Base-by-base conservation (phyloP, 2,888 invertebrate species). In the Phyllotreta cruciferae region DNA sequence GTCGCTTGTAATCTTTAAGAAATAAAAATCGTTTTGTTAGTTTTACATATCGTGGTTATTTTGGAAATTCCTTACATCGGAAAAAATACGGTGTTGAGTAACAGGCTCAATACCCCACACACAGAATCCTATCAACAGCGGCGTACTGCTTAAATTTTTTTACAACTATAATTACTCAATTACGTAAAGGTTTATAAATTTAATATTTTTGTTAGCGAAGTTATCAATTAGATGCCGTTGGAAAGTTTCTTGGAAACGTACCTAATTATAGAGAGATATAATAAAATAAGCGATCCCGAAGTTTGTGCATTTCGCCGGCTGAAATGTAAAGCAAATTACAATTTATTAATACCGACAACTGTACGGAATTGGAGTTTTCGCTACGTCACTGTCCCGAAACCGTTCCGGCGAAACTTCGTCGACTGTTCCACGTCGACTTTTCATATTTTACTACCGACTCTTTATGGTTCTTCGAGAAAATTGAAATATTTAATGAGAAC, bases 401-500 rank as follows among this genome's bases (percentile, higher is more conserved):
- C 53, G 41, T 14, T 56, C 52, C 53, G 52, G 56, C 56, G 24
- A 56, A 60, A 56, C 35, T 62, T 62, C 57, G 50, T 56, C 56
- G 38, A 45, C 50, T 71, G 71, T 71, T 74, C 70, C 71, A 72
- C 66, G 70, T 56, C 39, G 49, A 70, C 71, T 66, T 71, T 71
- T 63, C 72, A 70, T 72, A 70, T 72, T 77, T 76, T 77, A 77
- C 69, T 71, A 68, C 66, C 66, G 38, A 62, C 66, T 60, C 71
- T 69, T 76, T 74, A 77, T 74, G 74, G 72, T 72, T 70, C 73
- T 70, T 70, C 61, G 68, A 66, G 75, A 74, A 77, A 77, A 77
- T 76, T 76, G 75, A 77, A 77, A 76, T 75, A 75, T 75, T 75
- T 75, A 74, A 74, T 73, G 74, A 68, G 70, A 57, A 50, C 64